A percentile compares a stretch with the other conserved stretches of the same genome.
Conservation (phyloP, 2,113 vertebrate genomes). For the Actenoides lindsayi region DNA sequence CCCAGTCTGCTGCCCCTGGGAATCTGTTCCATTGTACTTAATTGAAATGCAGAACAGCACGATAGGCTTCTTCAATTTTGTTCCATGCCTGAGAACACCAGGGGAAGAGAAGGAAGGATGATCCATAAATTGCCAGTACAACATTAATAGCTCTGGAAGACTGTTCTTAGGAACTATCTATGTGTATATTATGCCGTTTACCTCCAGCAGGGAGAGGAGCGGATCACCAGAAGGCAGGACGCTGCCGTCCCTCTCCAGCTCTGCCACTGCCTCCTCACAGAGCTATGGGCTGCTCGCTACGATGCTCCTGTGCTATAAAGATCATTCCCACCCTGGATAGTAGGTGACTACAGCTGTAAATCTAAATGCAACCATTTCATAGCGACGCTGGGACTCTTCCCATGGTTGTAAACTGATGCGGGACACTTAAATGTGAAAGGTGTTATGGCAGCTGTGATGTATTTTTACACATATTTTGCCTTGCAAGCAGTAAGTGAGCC, state of each 20-base stretch:
- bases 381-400: neutral
- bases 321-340: neutral
- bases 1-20: neutral
- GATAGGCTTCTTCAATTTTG: neutral
- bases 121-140: neutral
- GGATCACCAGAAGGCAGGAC: neutral
- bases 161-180: neutral
- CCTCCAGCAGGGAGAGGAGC: neutral
- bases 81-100: neutral
- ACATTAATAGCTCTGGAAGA: neutral
- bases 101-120: neutral
- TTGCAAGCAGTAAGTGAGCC: neutral
- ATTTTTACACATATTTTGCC: neutral
- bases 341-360: neutral
- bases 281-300: neutral
- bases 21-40: neutral
- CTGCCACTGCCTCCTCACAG: neutral
- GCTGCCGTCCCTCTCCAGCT: neutral
- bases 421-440: neutral
- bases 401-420: neutral
- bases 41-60: neutral
- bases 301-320: neutral
- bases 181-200: neutral
- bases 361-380: neutral
- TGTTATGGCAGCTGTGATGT: neutral